Evolutionary conservation across 2,113 vertebrate species (phyloP).

Genomic region (Phycodurus eques): DNA sequence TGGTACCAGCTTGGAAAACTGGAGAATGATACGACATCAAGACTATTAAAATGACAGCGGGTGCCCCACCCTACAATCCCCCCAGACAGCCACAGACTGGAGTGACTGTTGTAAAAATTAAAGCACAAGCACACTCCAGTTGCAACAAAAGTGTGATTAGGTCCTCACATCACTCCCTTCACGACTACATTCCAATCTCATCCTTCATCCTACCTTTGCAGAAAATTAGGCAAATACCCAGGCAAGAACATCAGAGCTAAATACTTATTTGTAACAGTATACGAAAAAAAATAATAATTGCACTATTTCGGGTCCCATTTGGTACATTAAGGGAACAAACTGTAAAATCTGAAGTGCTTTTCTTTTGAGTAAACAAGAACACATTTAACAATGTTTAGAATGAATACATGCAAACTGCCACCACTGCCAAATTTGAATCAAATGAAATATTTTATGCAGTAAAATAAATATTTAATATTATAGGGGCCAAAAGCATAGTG

Average conservation of each 20-base stretch:
- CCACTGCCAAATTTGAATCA: too few relatives aligned
- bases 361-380: not conserved
- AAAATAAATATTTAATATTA: not conserved
- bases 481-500: not conserved
- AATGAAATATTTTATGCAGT: not conserved
- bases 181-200: not conserved
- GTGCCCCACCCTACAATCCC: not conserved
- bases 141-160: not conserved
- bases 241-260: not conserved
- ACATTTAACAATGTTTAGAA: too few relatives aligned
- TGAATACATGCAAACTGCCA: too few relatives aligned
- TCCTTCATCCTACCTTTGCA: not conserved
- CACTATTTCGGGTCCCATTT: not conserved
- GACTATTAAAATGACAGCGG: not conserved
- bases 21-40: not conserved
- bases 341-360: not conserved
- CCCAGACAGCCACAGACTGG: not conserved
- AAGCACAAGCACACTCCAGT: not conserved
- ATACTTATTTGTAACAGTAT: not conserved
- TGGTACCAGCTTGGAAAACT: not conserved
- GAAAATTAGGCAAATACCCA: not conserved
- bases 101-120: not conserved
- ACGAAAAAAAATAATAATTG: too few relatives aligned
- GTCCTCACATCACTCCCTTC: not conserved
- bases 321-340: not conserved